Conservation (phyloP, 2,888 invertebrate species). For the Ophioninae sp. region DNA sequence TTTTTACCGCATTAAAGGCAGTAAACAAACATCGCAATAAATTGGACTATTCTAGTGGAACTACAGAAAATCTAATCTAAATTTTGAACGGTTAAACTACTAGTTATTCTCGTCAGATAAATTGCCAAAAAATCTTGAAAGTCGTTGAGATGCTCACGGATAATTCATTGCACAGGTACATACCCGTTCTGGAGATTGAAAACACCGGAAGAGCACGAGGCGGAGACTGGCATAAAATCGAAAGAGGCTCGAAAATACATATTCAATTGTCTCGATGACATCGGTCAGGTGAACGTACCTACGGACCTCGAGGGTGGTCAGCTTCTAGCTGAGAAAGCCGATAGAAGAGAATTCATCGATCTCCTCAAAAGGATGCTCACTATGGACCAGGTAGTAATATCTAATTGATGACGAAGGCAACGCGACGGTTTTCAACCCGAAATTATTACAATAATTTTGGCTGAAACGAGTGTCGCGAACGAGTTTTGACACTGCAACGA, state of each 20-base stretch:
- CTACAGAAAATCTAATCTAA: not conserved
- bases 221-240: constrained; percentile 98
- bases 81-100: not conserved
- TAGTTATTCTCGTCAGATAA: not conserved
- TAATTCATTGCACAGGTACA: constrained; percentile 80
- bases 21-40: no score
- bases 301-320: constrained; percentile 99
- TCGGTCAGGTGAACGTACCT: constrained; percentile 97
- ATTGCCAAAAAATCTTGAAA: not conserved
- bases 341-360: constrained; percentile 98
- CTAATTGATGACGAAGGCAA: constrained; percentile 72
- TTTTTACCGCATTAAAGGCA: not conserved
- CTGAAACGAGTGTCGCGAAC: not conserved
- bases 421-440: not conserved
- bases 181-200: constrained; percentile 93
- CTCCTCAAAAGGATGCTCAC: constrained; percentile 98
- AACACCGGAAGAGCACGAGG: constrained; percentile 99
- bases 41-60: no score
- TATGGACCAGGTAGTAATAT: constrained; percentile 93
- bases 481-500: not conserved
- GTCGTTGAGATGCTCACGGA: not conserved
- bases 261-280: constrained; percentile 99
- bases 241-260: constrained; percentile 99
- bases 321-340: constrained; percentile 97
- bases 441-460: not conserved